Evolutionary conservation across 2,797 vertebrate genomes (phyloP), one percentile per base, ranked within the genome.

Genomic region (Emydoidea blandingii): DNA sequence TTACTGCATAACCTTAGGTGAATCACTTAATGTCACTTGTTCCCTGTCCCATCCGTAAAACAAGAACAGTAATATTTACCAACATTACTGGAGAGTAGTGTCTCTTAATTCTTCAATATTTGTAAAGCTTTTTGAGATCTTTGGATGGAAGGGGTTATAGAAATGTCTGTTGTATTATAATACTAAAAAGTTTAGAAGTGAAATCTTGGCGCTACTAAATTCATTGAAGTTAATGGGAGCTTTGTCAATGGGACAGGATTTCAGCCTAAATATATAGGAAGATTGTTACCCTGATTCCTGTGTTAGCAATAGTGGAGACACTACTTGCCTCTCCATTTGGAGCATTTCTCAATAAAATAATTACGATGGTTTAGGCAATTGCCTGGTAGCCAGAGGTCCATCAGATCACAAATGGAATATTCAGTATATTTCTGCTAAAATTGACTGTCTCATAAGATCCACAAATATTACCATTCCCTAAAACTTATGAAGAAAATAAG

Each of bases 101-200:
- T 79, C 10, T n/a, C 53, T 72, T 57, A 62, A 79, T 79, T 5
- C 56, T 34, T 76, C 83, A 53, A 8, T 3, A 87, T 87, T 90
- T 83, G 12, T 92, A 95, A 84, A 56, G n/a, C 14, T 44, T 90
- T 62, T 79, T 83, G 91, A 83, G 59, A 83, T 62, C 50, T 94
- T 93, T 62, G 83, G 37, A 27, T 76, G n/a, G 88, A 84, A 89
- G 12, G 6, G 16, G 90, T 2, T 50, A 5, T 21, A 85, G 74
- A 83, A 92, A 88, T 0, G 1, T 68, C n/a, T 80, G 31, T 11
- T 85, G 76, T 89, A 7, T 53, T 88, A 23, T 1, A 82, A 3
- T 21, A 80, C 86, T 82, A 84, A 78, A 87, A 80, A 87, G 37
- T 65, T 53, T 47, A 59, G 27, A 79, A 87, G 5, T 62, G 37